Base-by-base conservation (phyloP, 2,113 vertebrate species). In the Salvelinus alpinus region DNA sequence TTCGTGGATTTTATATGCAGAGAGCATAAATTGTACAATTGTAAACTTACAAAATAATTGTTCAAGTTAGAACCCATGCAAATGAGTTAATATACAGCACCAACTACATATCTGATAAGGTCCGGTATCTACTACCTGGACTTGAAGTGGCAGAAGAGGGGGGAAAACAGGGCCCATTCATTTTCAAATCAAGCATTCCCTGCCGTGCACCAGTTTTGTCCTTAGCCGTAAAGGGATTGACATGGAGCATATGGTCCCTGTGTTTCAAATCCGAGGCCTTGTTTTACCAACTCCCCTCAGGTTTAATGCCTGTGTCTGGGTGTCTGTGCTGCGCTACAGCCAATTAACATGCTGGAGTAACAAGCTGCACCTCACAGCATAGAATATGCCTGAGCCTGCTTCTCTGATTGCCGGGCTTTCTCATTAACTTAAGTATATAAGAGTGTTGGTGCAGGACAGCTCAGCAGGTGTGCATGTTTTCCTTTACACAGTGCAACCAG, bases 341-440 rank as follows among this genome's bases (percentile, higher is more conserved):
- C 59, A 62, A 62, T 62, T 62, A 62, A 62, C 59, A 62, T 22
- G 59, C 59, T 9, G 16, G 59, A 11, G n/a, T 22, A 6, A 11
- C 7, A 8, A n/a, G 59, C 7, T 22, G 59, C 59, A 62, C n/a
- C 8, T 22, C 59, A 22, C 59, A 22, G 7, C 20, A 4, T 4
- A 16, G 59, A 9, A 62, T 62, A 62, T 62, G 59, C n/a, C 59
- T 16, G n/a, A 62, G n/a, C 59, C 59, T 24, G 59, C 16, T 18
- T 57, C 38, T 44, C 38, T 4, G 5, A 54, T 18, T 54, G 51
- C 3, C 78, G 82, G 66, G 22, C 4, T 74, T 82, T 85, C 88
- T 87, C 77, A 85, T 88, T 89, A 87, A 79, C 78, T 85, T 69
- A 80, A 78, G 80, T 85, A 71, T 75, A 57, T 71, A 72, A 84